Base-by-base conservation (phyloP, 2,113 vertebrate genomes). In the Calidris pugnax region DNA sequence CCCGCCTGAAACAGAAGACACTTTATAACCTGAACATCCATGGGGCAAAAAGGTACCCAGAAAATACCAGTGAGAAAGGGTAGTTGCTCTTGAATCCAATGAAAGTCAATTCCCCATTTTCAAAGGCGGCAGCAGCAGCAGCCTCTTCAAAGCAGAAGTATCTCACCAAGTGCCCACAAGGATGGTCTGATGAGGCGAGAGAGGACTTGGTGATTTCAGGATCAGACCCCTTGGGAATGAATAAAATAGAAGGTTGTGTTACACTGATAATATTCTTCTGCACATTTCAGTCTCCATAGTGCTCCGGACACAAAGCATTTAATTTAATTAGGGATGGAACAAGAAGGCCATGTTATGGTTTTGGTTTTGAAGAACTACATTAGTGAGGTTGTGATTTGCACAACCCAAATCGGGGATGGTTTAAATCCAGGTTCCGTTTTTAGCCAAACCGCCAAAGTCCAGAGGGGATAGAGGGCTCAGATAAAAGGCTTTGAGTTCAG, bases 311-410 rank as follows among this genome's bases (percentile, higher is more conserved):
- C 20, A 94, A 91, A 83, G 23, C 45, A 68, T 93, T 93, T 89
- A 83, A 94, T 93, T 90, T 74, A 91, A 95, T 95, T 94, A 96
- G 33, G 50, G 85, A 59, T 37, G 84, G 83, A 96, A 94, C 57
- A 89, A 95, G 90, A 89, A 89, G 47, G 24, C 62, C 76, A 41
- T 94, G 83, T 94, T 94, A 93, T 83, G 87, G 96, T 96, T 97
- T 96, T 95, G 93, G 97, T 94, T 96, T 97, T 96, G 82, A 94
- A 95, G 91, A 79, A 56, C 62, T 97, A 87, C 87, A 93, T 71
- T 48, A 94, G 57, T 89, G 74, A 87, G 71, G 89, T 92, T 96
- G 83, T 93, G 87, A 97, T 97, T 96, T 97, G 85, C 88, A 97
- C 92, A 96, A 94, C 71, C 76, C 71, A 93, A 43, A 97, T 19